Percentiles rank a stretch among this genome's conserved stretches.
Evolutionary conservation across 2,888 invertebrate genomes (phyloP).

Genomic region (Ectemnius lituratus): DNA sequence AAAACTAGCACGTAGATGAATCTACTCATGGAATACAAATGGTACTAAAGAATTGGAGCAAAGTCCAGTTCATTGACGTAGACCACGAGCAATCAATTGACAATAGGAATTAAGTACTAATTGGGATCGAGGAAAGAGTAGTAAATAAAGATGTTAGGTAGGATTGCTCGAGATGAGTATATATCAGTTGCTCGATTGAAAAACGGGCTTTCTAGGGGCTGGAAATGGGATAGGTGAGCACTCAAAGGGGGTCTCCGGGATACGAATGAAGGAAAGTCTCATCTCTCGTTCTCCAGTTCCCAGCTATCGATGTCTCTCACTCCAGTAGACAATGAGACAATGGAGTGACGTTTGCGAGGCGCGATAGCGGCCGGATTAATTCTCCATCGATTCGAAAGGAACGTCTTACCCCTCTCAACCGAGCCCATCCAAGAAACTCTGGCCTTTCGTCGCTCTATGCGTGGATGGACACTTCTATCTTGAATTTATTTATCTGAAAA

Average conservation of each 20-base stretch:
- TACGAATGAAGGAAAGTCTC: conserved; percentile 51
- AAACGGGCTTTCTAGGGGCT: conserved; percentile 28
- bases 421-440: conserved; percentile 12
- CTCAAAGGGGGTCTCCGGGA: conserved; percentile 38
- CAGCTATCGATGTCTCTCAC: conserved; percentile 50
- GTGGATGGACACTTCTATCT: background rate
- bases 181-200: conserved; percentile 36
- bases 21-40: too few species aligned
- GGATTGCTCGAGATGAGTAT: conserved; percentile 18
- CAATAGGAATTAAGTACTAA: background rate
- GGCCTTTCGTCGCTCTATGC: conserved; percentile 10
- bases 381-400: conserved; percentile 59
- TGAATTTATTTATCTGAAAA: too few species aligned
- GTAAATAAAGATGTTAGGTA: conserved; percentile 34
- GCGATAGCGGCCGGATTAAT: conserved; percentile 64
- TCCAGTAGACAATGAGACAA: conserved; percentile 60
- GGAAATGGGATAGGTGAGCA: conserved; percentile 48
- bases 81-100: too few species aligned
- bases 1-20: too few species aligned
- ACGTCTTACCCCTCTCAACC: conserved; percentile 22
- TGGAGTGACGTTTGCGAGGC: conserved; percentile 61
- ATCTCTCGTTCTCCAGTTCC: conserved; percentile 41
- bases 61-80: too few species aligned
- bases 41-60: too few species aligned
- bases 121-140: conserved; percentile 6